Evolutionary conservation across 2,113 vertebrate species (phyloP).

Genomic region (Pao palembangensis): DNA sequence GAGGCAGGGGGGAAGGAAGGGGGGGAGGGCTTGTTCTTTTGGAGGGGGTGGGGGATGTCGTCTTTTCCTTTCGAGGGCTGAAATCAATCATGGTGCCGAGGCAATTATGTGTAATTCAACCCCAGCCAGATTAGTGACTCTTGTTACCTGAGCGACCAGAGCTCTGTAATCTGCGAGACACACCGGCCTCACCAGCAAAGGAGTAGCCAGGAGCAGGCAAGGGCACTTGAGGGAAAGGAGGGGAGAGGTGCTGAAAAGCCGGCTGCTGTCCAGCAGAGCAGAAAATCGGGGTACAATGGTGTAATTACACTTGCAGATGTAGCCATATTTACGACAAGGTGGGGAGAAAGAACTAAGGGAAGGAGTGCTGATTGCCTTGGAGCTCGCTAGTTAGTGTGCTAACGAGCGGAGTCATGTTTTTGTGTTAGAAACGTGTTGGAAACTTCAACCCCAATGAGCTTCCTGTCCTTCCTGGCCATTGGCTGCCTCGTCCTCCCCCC

Average conservation of each 20-base stretch:
- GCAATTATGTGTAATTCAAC: conserved; percentile 99
- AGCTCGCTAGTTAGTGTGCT: conserved; percentile 56
- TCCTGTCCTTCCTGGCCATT: conserved; percentile 24
- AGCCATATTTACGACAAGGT: conserved; percentile 81
- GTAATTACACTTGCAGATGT: conserved; percentile 98
- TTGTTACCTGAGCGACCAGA: conserved; percentile 94
- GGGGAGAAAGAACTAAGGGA: conserved; percentile 44
- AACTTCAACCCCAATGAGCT: conserved; percentile 45
- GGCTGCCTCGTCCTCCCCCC: conserved; percentile 17
- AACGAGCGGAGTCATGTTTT: conserved; percentile 58
- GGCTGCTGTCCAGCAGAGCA: conserved; percentile 92
- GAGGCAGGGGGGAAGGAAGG: conserved; percentile 45
- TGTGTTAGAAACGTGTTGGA: conserved; percentile 56
- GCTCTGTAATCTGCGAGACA: conserved; percentile 83
- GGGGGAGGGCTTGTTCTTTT: conserved; percentile 11
- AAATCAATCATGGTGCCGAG: conserved; percentile 97
- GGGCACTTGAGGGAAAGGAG: conserved; percentile 72
- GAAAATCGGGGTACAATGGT: conserved; percentile 96
- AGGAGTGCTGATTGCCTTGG: conserved; percentile 48
- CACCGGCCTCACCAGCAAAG: conserved; percentile 56
- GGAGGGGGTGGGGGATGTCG: conserved; percentile 10
- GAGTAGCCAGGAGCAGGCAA: conserved; percentile 71
- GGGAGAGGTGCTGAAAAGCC: conserved; percentile 81
- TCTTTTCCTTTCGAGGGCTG: conserved; percentile 84
- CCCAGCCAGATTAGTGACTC: conserved; percentile 91